Conservation (phyloP, 2,888 invertebrate species). For the Nipponacmea schrenckii region DNA sequence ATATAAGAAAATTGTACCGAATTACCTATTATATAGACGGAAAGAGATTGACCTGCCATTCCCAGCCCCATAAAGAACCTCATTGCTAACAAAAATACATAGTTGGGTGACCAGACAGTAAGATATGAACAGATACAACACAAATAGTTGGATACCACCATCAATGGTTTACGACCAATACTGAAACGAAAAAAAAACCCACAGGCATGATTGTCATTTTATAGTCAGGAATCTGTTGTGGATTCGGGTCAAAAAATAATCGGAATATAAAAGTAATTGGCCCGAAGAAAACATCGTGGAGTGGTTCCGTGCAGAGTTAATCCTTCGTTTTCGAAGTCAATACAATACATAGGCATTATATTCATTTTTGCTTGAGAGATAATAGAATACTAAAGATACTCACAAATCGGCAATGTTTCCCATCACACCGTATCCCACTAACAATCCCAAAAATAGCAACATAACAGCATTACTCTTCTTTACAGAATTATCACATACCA, state of each 20-base stretch:
- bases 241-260: not conserved
- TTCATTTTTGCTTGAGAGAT: not conserved
- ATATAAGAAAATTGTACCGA: not conserved
- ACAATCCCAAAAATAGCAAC: not conserved
- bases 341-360: no score
- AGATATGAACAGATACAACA: not conserved
- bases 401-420: not conserved
- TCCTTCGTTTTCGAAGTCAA: no score
- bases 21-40: not conserved
- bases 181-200: not conserved
- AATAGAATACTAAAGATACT: not conserved
- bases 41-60: not conserved
- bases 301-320: not conserved
- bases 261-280: not conserved
- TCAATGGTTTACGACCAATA: not conserved
- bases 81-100: not conserved
- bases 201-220: not conserved
- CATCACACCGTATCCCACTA: not conserved
- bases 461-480: not conserved
- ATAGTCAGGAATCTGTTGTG: no score
- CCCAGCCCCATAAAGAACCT: not conserved
- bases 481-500: not conserved
- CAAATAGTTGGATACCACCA: not conserved
- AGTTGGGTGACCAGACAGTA: not conserved
- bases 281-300: not conserved